Percentiles rank a stretch among this genome's conserved stretches.
Conservation (phyloP, 2,888 invertebrate genomes). For the Scaptomyza cyrtandrae region DNA sequence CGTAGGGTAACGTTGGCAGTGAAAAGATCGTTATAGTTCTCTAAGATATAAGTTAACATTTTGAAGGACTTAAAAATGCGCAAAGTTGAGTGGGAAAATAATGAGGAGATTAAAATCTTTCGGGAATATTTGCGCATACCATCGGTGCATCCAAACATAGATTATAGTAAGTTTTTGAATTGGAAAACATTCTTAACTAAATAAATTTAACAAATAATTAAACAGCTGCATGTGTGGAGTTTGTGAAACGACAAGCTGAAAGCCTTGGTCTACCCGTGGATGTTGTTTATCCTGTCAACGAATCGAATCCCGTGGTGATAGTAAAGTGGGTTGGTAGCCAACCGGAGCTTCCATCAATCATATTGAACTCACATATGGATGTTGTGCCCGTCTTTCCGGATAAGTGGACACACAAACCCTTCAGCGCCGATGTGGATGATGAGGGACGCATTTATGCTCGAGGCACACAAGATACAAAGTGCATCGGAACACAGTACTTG, state of each 20-base stretch:
- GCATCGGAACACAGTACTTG: conserved; percentile 91
- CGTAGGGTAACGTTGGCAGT: conserved; percentile 1
- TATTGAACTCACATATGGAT: conserved; percentile 96
- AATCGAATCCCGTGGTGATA: conserved; percentile 90
- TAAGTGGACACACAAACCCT: conserved; percentile 96
- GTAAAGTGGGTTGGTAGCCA: conserved; percentile 92
- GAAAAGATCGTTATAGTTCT: neutral
- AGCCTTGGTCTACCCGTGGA: conserved; percentile 88
- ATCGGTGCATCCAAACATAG: conserved; percentile 93
- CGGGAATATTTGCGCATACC: conserved; percentile 93
- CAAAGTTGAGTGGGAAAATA: conserved; percentile 83
- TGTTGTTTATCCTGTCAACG: conserved; percentile 86
- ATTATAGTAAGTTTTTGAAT: conserved; percentile 89
- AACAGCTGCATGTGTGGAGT: conserved; percentile 87
- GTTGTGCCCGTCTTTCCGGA: conserved; percentile 95
- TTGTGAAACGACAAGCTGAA: conserved; percentile 89
- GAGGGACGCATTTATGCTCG: conserved; percentile 92
- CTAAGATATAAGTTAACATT: neutral
- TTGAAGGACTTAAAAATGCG: conserved; percentile 39
- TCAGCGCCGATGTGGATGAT: conserved; percentile 93
- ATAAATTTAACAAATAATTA: conserved; percentile 7
- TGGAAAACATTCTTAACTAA: neutral
- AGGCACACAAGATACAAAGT: conserved; percentile 93
- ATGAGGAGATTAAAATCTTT: conserved; percentile 90
- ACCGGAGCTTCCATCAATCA: conserved; percentile 86